A percentile compares a stretch with the other conserved stretches of the same genome.
Evolutionary conservation across 2,797 vertebrate genomes (phyloP).

Genomic region (Schizopygopsis malacanthus): DNA sequence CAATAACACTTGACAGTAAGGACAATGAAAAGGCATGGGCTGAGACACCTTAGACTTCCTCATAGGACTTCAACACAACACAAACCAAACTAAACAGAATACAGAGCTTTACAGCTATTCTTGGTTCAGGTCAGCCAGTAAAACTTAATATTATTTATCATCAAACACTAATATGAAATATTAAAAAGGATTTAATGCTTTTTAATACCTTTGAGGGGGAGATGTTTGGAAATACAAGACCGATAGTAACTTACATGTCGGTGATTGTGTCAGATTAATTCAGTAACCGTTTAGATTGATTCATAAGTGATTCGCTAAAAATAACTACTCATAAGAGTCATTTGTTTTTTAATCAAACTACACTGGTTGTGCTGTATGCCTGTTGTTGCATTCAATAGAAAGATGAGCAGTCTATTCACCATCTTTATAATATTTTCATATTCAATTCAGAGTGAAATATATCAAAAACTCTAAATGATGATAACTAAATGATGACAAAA

Average conservation of each 20-base stretch:
- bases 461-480: background rate
- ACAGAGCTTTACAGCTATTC: background rate
- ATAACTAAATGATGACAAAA: background rate
- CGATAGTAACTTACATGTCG: background rate
- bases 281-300: background rate
- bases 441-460: background rate
- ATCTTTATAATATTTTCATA: background rate
- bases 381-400: background rate
- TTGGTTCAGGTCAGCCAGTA: background rate
- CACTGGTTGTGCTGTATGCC: background rate
- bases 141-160: background rate
- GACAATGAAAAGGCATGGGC: background rate
- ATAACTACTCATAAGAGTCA: background rate
- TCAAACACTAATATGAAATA: background rate
- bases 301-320: conserved; percentile 8
- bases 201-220: background rate
- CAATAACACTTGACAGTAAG: conserved; percentile 10
- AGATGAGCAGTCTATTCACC: background rate
- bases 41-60: background rate
- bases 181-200: background rate
- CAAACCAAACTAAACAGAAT: background rate
- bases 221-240: background rate
- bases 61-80: background rate
- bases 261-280: background rate
- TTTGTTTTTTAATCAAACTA: background rate